A percentile compares a stretch with the other conserved stretches of the same genome.
phyloP scores from a whole-genome alignment of 2,113 vertebrate genomes.

The Anas platyrhynchos region DNA sequence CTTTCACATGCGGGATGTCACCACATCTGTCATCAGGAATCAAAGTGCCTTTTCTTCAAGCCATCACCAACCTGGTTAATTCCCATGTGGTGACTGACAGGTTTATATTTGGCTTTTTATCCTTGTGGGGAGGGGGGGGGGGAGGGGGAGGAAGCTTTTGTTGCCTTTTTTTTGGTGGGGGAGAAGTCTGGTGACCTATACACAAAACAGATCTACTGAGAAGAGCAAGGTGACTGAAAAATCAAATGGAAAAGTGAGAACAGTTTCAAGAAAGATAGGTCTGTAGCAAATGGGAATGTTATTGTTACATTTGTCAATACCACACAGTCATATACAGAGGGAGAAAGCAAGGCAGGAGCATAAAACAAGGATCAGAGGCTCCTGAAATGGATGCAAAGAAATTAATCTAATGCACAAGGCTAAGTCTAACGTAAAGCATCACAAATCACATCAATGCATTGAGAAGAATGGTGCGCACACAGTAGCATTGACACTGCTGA shows the following conservation, averaged over 20 bases:
- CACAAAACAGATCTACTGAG: not conserved
- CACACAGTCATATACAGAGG: not conserved
- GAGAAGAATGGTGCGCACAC: not conserved
- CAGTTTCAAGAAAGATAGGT: not conserved
- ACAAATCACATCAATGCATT: not conserved
- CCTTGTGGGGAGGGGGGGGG: no score
- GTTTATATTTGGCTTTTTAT: no score
- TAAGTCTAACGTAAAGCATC: not conserved
- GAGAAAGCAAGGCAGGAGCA: not conserved
- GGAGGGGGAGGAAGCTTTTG: no score
- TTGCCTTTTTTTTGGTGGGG: not conserved
- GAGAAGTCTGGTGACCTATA: not conserved
- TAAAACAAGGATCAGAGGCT: not conserved
- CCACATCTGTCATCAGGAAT: not conserved
- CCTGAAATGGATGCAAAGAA: not conserved
- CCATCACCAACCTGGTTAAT: not conserved
- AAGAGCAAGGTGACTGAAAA: not conserved
- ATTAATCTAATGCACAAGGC: not conserved
- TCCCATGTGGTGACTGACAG: not conserved
- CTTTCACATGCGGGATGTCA: not conserved
- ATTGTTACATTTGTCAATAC: not conserved
- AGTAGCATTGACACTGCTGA: not conserved
- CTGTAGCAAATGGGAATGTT: not conserved
- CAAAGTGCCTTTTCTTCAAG: not conserved
- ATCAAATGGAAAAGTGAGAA: not conserved